A percentile compares a stretch with the other conserved stretches of the same genome.
Conservation (phyloP, 2,888 invertebrate genomes). For the Eupithecia abbreviata region DNA sequence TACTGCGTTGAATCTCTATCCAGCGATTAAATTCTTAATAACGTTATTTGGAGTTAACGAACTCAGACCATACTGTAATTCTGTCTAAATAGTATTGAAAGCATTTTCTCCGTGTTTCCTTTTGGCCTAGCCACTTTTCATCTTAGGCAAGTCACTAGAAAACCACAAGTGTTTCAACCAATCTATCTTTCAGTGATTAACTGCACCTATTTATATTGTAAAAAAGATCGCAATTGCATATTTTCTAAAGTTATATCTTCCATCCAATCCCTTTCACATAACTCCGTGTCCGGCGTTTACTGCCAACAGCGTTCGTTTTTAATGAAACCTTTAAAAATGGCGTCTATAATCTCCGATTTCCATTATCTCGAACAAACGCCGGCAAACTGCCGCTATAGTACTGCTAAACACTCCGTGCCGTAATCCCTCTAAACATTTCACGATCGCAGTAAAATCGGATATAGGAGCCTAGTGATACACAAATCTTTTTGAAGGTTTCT, state of each 20-base stretch:
- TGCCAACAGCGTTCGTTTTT: conserved; percentile 10
- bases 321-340: conserved; percentile 34
- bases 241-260: neutral
- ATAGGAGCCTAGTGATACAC: conserved; percentile 29
- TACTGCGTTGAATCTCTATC: too few species aligned
- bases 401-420: conserved; percentile 46
- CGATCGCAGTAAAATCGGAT: conserved; percentile 46
- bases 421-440: conserved; percentile 51
- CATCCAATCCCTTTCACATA: conserved; percentile 6
- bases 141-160: too few species aligned
- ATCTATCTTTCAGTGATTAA: neutral
- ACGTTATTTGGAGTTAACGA: too few species aligned
- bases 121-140: too few species aligned
- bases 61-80: too few species aligned
- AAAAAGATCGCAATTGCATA: neutral
- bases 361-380: conserved; percentile 38
- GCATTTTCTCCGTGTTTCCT: too few species aligned
- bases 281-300: conserved; percentile 8
- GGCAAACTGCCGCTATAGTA: conserved; percentile 18
- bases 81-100: too few species aligned
- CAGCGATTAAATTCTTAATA: too few species aligned
- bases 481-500: neutral
- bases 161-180: too few species aligned
- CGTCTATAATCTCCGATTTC: conserved; percentile 39
- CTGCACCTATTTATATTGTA: neutral